A percentile compares a stretch with the other conserved stretches of the same genome.
Evolutionary conservation across 2,888 invertebrate genomes (phyloP).

Genomic region (Leucozona laternaria): DNA sequence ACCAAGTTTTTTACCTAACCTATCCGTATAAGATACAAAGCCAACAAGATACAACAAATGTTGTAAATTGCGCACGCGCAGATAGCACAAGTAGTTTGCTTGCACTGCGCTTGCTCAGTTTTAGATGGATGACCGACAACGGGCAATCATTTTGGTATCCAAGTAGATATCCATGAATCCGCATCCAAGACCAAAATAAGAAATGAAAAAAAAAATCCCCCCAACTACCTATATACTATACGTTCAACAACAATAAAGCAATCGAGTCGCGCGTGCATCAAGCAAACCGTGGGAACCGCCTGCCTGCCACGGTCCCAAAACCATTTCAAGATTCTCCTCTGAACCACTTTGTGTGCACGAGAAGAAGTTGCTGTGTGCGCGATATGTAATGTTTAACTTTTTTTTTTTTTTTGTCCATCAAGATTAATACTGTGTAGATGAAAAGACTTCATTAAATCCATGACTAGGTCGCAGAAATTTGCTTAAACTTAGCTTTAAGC

Average conservation of each 20-base stretch:
- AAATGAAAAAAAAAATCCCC: not conserved
- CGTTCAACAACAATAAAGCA: conserved; percentile 71
- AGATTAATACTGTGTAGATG: conserved; percentile 11
- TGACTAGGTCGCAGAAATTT: not conserved
- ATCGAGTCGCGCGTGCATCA: conserved; percentile 77
- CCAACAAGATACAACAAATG: conserved; percentile 58
- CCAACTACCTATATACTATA: not conserved
- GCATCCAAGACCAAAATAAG: conserved; percentile 57
- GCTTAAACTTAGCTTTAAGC: not conserved
- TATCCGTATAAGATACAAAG: conserved; percentile 54
- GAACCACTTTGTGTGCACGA: conserved; percentile 74
- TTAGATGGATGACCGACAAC: conserved; percentile 52
- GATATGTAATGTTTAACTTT: conserved; percentile 40
- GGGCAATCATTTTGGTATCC: conserved; percentile 55
- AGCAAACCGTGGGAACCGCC: conserved; percentile 77
- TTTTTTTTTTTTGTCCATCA: conserved; percentile 20
- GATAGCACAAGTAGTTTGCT: conserved; percentile 69
- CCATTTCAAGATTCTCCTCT: conserved; percentile 76
- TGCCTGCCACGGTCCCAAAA: conserved; percentile 77
- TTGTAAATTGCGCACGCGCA: conserved; percentile 76
- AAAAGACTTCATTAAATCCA: not conserved
- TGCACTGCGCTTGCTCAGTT: conserved; percentile 52
- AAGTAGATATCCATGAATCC: conserved; percentile 4
- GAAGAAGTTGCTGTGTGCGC: conserved; percentile 52
- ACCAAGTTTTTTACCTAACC: not conserved